A percentile compares a stretch with the other conserved stretches of the same genome.
Evolutionary conservation across 2,888 invertebrate genomes (phyloP).

Genomic region (Nebria salina): DNA sequence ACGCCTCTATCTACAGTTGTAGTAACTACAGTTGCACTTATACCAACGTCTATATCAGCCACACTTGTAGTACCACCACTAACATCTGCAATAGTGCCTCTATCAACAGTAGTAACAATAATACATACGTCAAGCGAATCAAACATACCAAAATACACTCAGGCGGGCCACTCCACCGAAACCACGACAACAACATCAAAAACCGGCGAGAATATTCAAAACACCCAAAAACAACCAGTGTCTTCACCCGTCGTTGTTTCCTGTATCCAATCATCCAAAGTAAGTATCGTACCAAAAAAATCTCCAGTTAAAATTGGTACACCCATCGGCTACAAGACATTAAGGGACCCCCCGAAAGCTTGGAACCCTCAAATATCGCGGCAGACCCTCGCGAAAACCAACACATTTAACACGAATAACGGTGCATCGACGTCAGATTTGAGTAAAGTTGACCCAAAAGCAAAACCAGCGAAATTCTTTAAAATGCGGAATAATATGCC

Average conservation of each 20-base stretch:
- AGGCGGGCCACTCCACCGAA: conserved; percentile 29
- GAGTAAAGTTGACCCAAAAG: conserved; percentile 56
- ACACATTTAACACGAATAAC: conserved; percentile 49
- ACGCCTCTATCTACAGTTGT: neutral
- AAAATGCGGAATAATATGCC: conserved; percentile 68
- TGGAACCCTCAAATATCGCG: conserved; percentile 71
- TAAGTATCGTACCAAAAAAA: conserved; percentile 50
- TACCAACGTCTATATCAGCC: conserved; percentile 5
- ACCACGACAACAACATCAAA: conserved; percentile 28
- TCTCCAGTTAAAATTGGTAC: conserved; percentile 51
- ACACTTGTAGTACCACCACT: neutral
- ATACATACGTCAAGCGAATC: neutral
- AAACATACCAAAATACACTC: conserved; percentile 33
- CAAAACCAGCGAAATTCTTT: conserved; percentile 68
- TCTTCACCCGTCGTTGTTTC: neutral
- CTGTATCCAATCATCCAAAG: conserved; percentile 48
- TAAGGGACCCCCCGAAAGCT: conserved; percentile 68
- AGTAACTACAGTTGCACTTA: neutral
- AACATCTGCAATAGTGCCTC: neutral
- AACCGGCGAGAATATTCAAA: conserved; percentile 2
- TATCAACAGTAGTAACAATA: neutral
- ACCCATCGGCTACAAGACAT: conserved; percentile 67
- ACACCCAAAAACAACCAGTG: neutral
- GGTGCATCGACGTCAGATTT: conserved; percentile 50
- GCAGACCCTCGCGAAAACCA: conserved; percentile 59